A percentile compares a stretch with the other conserved stretches of the same genome.
Evolutionary conservation across 2,797 vertebrate species (phyloP).

Genomic region (Sebastes elongatus): DNA sequence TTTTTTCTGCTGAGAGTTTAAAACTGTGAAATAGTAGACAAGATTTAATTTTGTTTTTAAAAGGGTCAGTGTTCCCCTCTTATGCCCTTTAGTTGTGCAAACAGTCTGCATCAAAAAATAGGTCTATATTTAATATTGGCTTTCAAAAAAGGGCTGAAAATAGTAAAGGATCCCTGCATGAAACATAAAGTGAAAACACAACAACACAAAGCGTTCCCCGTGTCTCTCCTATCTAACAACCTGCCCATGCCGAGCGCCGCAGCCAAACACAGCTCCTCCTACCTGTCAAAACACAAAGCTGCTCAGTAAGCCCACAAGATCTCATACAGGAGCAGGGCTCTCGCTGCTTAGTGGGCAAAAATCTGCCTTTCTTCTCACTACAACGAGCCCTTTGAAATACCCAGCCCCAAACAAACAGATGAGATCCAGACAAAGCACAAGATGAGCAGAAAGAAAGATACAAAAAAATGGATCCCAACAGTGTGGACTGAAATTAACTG

Average conservation of each 20-base stretch:
- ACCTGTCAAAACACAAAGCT: slow-evolving; percentile 48
- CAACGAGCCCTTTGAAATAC: slow-evolving; percentile 11
- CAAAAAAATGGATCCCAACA: not conserved
- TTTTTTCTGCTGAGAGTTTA: not conserved
- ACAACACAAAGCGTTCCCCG: not conserved
- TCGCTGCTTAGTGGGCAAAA: slow-evolving; percentile 22
- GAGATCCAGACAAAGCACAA: not conserved
- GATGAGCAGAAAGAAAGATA: not conserved
- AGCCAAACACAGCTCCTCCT: slow-evolving; percentile 36
- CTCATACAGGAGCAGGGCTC: slow-evolving; percentile 8
- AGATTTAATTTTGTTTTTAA: not conserved
- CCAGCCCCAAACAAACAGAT: not conserved
- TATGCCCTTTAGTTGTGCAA: not conserved
- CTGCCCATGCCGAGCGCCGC: not conserved
- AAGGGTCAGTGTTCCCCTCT: not conserved
- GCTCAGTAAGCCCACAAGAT: slow-evolving; percentile 30
- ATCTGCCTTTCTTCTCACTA: slow-evolving; percentile 24
- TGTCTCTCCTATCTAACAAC: slow-evolving; percentile 1
- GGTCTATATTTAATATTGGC: not conserved
- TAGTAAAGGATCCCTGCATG: not conserved
- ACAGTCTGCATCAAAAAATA: not conserved
- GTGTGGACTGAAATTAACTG: not conserved
- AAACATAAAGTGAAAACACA: slow-evolving; percentile 7
- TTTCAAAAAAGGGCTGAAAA: not conserved
- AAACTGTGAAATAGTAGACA: not conserved